phyloP scores from a whole-genome alignment of 1,140 invertebrate genomes.

The Drosophila navojoa region DNA sequence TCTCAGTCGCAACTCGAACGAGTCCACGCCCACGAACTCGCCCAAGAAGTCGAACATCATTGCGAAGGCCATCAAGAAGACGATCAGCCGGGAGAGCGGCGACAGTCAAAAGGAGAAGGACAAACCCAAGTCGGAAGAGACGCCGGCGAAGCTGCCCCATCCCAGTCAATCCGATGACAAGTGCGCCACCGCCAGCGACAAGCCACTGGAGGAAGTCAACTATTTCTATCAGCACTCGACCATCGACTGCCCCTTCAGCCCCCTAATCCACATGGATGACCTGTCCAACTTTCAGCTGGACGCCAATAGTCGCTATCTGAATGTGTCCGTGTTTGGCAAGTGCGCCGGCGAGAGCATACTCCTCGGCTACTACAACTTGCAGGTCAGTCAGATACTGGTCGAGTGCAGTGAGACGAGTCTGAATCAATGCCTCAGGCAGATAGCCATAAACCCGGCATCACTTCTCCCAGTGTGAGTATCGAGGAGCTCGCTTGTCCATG shows the following conservation, averaged over 20 bases:
- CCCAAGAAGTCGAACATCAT: slow-evolving; percentile 78
- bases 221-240: slow-evolving; percentile 82
- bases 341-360: slow-evolving; percentile 87
- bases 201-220: slow-evolving; percentile 55
- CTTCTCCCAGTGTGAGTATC: slow-evolving; percentile 85
- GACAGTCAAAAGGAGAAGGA: slow-evolving; percentile 53
- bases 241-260: slow-evolving; percentile 85
- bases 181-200: neutral
- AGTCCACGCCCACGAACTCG: slow-evolving; percentile 79
- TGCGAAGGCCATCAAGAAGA: slow-evolving; percentile 77
- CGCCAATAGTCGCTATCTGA: slow-evolving; percentile 90
- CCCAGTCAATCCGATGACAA: neutral
- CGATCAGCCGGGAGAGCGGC: slow-evolving; percentile 64
- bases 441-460: slow-evolving; percentile 88
- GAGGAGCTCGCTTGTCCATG: neutral
- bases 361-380: slow-evolving; percentile 92
- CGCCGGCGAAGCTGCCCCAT: neutral
- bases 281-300: slow-evolving; percentile 89
- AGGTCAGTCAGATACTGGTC: slow-evolving; percentile 89
- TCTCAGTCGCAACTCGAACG: slow-evolving; percentile 53
- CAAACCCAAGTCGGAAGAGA: slow-evolving; percentile 29
- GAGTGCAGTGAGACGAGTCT: slow-evolving; percentile 92
- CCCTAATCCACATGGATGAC: slow-evolving; percentile 88
- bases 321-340: slow-evolving; percentile 91
- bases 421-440: slow-evolving; percentile 91